Conservation (phyloP, 2,888 invertebrate genomes). For the Pristionchus fissidentatus region DNA sequence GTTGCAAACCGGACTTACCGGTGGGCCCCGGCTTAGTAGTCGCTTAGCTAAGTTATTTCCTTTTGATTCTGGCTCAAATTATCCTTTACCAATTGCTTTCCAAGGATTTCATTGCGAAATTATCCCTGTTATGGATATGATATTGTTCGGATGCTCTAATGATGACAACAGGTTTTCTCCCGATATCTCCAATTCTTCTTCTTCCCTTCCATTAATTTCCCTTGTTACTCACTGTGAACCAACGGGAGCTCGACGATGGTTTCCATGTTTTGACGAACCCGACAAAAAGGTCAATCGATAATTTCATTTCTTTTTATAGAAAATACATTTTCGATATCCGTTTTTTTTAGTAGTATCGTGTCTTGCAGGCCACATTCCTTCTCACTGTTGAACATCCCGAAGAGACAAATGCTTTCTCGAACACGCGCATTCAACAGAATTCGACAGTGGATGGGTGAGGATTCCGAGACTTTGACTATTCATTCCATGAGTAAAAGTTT, state of each 20-base stretch:
- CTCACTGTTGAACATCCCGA: background rate
- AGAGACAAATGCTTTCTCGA: background rate
- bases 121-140: no score
- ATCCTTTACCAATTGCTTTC: no score
- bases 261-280: conserved; percentile 19
- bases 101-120: no score
- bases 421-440: background rate
- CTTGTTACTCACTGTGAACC: background rate
- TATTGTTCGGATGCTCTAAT: no score
- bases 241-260: background rate
- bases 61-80: no score
- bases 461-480: background rate
- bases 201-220: background rate
- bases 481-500: background rate
- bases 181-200: no score
- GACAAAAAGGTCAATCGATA: background rate
- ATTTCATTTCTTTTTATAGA: background rate
- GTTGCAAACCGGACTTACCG: no score
- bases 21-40: no score
- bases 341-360: background rate
- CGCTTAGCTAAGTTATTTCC: no score
- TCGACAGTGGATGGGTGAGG: background rate
- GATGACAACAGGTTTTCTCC: no score
- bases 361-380: conserved; percentile 4
- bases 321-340: background rate